Evolutionary conservation across 2,797 vertebrate genomes (phyloP), one percentile per base, ranked within the genome.

Genomic region (Stomatorhinus walkeri): DNA sequence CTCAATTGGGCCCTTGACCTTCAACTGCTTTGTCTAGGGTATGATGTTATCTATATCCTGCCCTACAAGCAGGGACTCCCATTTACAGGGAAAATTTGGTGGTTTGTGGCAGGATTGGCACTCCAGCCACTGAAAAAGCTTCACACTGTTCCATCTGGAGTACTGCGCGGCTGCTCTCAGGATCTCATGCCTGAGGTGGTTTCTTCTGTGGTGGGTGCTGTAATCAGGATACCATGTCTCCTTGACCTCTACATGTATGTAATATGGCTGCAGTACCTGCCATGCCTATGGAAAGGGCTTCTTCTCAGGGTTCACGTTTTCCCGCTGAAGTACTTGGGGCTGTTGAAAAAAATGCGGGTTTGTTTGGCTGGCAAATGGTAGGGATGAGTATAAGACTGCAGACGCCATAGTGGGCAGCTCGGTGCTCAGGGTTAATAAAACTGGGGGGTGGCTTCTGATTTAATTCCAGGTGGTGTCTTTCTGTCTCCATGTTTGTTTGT

Each of bases 391-490:
- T 79, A 43, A n/a, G 36, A 19, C 32, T 43, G 72, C 36, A 79
- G 36, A n/a, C 7, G n/a, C 14, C 14, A 36, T n/a, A 72, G 3
- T 43, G 12, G 8, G 88, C 36, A 19, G 8, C 46, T 46, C 12
- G 22, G 24, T 54, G 48, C 61, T 56, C 88, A 72, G 90, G 90
- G 64, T 92, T 94, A 92, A 94, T 93, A 92, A 49, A 95, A 95
- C 88, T 95, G 92, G 93, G 91, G 1, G 32, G 56, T 16, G 8
- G 28, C 68, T 92, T 93, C 93, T 93, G 94, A 94, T 94, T 92
- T 91, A 93, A 93, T 92, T 89, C 81, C 43, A 2, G n/a, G 4
- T 81, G 43, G 9, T 8, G 79, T 46, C 81, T 85, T 91, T 89
- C 91, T 24, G 52, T 87, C 87, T 68, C 43, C 87, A 36, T 87